Percentiles rank a stretch among this genome's conserved stretches.
phyloP scores from a whole-genome alignment of 2,888 invertebrate species.

The Perdita meconis region DNA sequence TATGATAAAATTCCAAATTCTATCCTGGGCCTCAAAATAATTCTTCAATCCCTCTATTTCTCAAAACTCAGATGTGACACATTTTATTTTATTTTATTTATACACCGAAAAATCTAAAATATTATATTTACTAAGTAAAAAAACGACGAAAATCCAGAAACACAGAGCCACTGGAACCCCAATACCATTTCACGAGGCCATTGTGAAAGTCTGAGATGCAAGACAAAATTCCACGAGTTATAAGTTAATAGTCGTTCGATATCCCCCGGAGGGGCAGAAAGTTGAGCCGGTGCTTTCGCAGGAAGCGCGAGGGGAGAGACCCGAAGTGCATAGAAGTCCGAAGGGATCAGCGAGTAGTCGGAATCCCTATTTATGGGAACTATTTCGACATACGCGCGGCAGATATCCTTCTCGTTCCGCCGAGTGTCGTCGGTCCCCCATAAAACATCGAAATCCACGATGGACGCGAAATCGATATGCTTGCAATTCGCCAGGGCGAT shows the following conservation, averaged over 20 bases:
- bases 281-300: not conserved
- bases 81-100: too few species aligned
- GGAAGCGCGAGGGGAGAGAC: not conserved
- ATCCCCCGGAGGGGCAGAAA: not conserved
- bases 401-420: slow-evolving; percentile 58
- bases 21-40: too few species aligned
- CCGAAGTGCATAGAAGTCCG: slow-evolving; percentile 36
- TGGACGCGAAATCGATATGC: slow-evolving; percentile 65
- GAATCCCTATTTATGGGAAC: slow-evolving; percentile 74
- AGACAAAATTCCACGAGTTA: not conserved
- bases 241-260: too few species aligned
- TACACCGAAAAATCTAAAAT: too few species aligned
- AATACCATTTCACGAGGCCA: too few species aligned
- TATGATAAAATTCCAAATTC: too few species aligned
- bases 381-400: slow-evolving; percentile 66
- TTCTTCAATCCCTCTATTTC: too few species aligned
- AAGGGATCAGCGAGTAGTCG: slow-evolving; percentile 39
- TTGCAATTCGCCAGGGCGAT: slow-evolving; percentile 23
- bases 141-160: too few species aligned
- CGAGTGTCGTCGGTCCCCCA: slow-evolving; percentile 62
- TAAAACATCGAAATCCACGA: slow-evolving; percentile 69
- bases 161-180: too few species aligned
- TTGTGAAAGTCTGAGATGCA: too few species aligned
- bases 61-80: too few species aligned
- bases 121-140: too few species aligned